Evolutionary conservation across 2,113 vertebrate species (phyloP).

Genomic region (Rousettus leschenaultii): DNA sequence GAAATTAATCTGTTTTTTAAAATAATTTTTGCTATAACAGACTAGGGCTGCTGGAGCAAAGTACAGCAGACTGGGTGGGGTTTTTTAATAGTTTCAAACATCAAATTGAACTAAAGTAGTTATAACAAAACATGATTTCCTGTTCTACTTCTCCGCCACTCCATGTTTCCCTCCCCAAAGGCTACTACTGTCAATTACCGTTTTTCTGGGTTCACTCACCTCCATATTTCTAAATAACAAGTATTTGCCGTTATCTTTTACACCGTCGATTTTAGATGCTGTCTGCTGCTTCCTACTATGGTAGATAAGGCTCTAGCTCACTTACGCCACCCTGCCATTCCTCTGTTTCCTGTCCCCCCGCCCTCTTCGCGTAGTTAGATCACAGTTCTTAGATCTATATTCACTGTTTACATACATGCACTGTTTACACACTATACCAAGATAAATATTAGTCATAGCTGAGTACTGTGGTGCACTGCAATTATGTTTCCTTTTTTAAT

Average conservation of each 20-base stretch:
- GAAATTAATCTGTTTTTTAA: not conserved
- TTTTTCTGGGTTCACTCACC: not conserved
- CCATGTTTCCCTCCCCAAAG: not conserved
- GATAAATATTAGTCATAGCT: slow-evolving; percentile 31
- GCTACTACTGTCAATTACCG: not conserved
- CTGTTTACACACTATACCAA: not conserved
- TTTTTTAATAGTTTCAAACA: not conserved
- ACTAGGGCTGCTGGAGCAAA: no score
- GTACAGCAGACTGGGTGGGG: no score
- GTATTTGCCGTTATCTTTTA: not conserved
- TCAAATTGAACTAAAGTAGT: not conserved
- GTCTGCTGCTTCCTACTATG: slow-evolving; percentile 14
- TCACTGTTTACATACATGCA: not conserved
- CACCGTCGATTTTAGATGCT: not conserved
- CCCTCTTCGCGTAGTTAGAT: not conserved
- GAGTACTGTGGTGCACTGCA: not conserved
- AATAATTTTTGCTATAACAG: not conserved
- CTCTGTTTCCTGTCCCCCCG: not conserved
- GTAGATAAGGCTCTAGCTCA: slow-evolving; percentile 2
- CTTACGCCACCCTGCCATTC: not conserved
- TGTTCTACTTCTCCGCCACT: not conserved
- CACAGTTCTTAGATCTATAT: not conserved
- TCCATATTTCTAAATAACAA: not conserved
- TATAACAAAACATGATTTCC: not conserved
- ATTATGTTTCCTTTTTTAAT: slow-evolving; percentile 25